Conservation (phyloP, 2,888 invertebrate genomes). For the Autographa gamma region DNA sequence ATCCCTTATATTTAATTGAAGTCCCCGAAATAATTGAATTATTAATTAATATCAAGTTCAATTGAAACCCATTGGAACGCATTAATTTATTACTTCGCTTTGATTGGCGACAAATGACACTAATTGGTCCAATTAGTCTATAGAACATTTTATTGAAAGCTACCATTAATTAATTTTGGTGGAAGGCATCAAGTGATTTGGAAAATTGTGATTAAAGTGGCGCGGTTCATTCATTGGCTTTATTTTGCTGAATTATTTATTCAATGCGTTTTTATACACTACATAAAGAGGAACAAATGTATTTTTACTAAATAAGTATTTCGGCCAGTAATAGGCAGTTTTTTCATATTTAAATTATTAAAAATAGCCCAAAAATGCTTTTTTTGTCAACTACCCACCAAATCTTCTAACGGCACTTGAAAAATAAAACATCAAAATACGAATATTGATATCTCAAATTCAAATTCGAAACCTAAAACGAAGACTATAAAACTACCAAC, state of each 20-base stretch:
- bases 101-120: conserved; percentile 44
- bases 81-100: conserved; percentile 41
- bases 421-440: not conserved
- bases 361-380: too few species aligned
- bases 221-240: not conserved
- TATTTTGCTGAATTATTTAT: not conserved
- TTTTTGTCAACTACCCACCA: not conserved
- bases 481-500: not conserved
- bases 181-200: conserved; percentile 10
- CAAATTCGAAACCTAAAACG: not conserved
- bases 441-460: not conserved
- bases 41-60: conserved; percentile 44
- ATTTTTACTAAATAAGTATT: too few species aligned
- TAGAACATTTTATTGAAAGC: conserved; percentile 20
- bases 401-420: not conserved
- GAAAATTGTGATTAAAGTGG: conserved; percentile 7
- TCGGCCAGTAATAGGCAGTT: too few species aligned
- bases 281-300: too few species aligned
- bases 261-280: not conserved
- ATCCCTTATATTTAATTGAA: conserved; percentile 18
- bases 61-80: conserved; percentile 44
- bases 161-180: conserved; percentile 14
- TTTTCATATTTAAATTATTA: too few species aligned
- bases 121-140: conserved; percentile 37
- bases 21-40: conserved; percentile 41